Base-by-base conservation (phyloP, 2,113 vertebrate genomes). In the Colius striatus region DNA sequence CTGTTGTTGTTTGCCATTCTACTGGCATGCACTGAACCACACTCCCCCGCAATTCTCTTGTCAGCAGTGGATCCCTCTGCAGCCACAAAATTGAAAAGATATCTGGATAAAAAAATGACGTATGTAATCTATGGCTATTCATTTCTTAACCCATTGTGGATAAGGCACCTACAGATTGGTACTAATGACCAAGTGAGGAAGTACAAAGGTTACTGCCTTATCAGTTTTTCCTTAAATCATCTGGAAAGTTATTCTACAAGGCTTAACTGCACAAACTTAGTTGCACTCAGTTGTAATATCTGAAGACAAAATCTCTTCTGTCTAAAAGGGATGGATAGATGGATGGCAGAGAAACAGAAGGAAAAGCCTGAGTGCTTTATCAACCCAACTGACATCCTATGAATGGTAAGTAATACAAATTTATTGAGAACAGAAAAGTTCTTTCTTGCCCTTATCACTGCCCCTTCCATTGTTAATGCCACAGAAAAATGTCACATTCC, bases 361-460 rank as follows among this genome's bases (percentile, higher is more conserved):
- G 82, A 85, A 77, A 87, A 57, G 26, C 36, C 73, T 38, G 80
- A 96, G 62, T 50, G 90, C 65, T 96, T 94, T 62, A 79, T 72
- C 2, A 54, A 94, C 80, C 95, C 60, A 41, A 18, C 30, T 89
- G 85, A 51, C 57, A 68, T 70, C 60, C 61, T 27, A 8, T 6
- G 60, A 92, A 90, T 21, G 61, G 58, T 16, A 73, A 14, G 13
- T 70, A 74, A 86, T 62, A 92, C 85, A 92, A 96, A 89, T 79
- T 54, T 72, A 96, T 17, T 87, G 81, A 95, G 93, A 93, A 92
- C 19, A 88, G 58, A 53, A 61, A 96, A 95, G 53, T 91, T 51
- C 66, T 84, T 93, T n/a, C 77, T 89, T 81, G 85, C 77, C 90
- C 38, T 90, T 71, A 84, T 55, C 45, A 22, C 17, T 55, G 23